A percentile compares a stretch with the other conserved stretches of the same genome.
Conservation (phyloP, 2,888 invertebrate species). For the Stenichneumon culpator region DNA sequence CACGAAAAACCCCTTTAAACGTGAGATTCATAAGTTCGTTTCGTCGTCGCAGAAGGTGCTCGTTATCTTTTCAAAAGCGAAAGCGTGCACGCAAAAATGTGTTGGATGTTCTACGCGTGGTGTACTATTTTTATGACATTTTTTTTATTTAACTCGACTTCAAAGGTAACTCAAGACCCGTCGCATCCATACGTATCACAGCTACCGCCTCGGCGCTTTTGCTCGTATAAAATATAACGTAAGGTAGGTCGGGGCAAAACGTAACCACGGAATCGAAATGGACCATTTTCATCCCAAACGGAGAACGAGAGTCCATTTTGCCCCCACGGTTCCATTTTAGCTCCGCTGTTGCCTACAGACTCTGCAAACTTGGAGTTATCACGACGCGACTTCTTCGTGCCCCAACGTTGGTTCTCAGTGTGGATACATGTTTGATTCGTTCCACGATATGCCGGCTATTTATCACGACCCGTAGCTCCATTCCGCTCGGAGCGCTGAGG, state of each 20-base stretch:
- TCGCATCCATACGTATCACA: no score
- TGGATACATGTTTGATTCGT: background rate
- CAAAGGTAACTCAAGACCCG: background rate
- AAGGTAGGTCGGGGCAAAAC: no score
- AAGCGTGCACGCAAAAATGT: background rate
- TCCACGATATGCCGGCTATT: conserved; percentile 18
- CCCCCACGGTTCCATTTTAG: background rate
- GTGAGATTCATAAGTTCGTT: background rate
- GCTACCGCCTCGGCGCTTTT: no score
- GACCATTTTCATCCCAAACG: no score
- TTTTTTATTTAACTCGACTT: background rate
- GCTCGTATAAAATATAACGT: no score
- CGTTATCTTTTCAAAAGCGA: background rate
- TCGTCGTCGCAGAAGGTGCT: no score
- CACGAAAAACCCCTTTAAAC: background rate
- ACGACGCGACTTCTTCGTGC: background rate
- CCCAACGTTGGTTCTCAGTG: background rate
- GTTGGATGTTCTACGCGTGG: background rate
- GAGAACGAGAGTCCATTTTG: background rate
- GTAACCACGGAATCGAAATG: no score
- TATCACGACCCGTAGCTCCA: conserved; percentile 14
- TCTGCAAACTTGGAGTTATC: no score
- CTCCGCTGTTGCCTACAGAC: background rate
- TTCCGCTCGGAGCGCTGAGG: background rate
- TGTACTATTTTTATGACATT: background rate